phyloP scores from a whole-genome alignment of 2,113 vertebrate species.

The Emydocephalus ijimae region DNA sequence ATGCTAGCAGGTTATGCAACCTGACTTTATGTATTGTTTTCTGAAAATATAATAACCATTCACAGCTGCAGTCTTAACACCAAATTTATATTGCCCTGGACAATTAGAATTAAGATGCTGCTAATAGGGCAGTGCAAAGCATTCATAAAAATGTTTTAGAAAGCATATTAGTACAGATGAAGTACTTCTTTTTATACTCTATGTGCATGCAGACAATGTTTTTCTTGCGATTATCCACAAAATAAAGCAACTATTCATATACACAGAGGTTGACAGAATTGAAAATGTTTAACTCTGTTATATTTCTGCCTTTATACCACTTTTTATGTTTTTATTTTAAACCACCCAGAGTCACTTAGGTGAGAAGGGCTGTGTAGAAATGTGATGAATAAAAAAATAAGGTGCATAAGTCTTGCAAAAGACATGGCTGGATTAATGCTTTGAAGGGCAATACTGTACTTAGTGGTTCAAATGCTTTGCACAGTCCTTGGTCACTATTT shows the following conservation, averaged over 20 bases:
- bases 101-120: slow-evolving; percentile 18
- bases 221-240: neutral
- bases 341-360: neutral
- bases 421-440: neutral
- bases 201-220: neutral
- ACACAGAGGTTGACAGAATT: neutral
- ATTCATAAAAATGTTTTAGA: neutral
- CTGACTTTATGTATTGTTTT: neutral
- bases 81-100: neutral
- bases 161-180: neutral
- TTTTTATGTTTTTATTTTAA: neutral
- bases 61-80: neutral
- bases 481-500: neutral
- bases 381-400: neutral
- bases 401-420: neutral
- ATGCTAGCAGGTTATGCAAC: neutral
- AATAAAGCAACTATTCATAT: neutral
- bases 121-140: neutral
- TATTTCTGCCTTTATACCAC: neutral
- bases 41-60: neutral
- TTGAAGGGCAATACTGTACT: neutral
- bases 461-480: neutral
- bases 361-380: neutral
- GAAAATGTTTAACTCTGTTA: neutral
- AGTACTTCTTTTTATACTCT: neutral